phyloP scores from a whole-genome alignment of 2,888 invertebrate species.

The Eupsilia transversa region DNA sequence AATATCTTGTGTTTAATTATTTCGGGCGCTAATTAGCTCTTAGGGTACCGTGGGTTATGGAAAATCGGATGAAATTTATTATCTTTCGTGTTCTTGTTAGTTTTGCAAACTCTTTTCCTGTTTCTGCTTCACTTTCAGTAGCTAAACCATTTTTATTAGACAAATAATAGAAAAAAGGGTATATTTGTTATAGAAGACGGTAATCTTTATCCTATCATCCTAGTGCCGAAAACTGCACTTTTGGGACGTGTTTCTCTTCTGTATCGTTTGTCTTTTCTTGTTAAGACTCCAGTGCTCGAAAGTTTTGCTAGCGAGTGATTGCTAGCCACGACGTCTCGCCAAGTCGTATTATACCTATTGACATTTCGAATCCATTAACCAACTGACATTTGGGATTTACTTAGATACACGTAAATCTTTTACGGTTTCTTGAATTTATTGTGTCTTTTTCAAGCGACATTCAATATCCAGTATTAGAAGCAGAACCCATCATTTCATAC shows the following conservation, averaged over 20 bases:
- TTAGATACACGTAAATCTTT: slow-evolving; percentile 24
- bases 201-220: too few species aligned
- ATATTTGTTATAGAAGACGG: neutral
- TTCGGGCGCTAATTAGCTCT: slow-evolving; percentile 83
- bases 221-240: neutral
- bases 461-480: neutral
- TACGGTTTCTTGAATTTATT: slow-evolving; percentile 18
- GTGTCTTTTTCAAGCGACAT: neutral
- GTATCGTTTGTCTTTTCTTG: neutral
- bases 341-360: slow-evolving; percentile 31
- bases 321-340: neutral
- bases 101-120: neutral
- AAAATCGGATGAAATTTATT: slow-evolving; percentile 19
- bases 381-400: slow-evolving; percentile 24
- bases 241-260: neutral
- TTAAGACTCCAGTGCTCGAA: neutral
- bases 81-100: slow-evolving; percentile 1
- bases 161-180: neutral
- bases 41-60: slow-evolving; percentile 65
- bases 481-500: slow-evolving; percentile 49
- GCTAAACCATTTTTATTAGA: neutral
- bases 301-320: slow-evolving; percentile 5
- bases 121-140: neutral
- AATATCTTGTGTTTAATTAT: slow-evolving; percentile 86
- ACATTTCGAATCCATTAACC: slow-evolving; percentile 35